Base-by-base conservation (phyloP, 1,140 invertebrate species). In the Dolichoris vasculosae region DNA sequence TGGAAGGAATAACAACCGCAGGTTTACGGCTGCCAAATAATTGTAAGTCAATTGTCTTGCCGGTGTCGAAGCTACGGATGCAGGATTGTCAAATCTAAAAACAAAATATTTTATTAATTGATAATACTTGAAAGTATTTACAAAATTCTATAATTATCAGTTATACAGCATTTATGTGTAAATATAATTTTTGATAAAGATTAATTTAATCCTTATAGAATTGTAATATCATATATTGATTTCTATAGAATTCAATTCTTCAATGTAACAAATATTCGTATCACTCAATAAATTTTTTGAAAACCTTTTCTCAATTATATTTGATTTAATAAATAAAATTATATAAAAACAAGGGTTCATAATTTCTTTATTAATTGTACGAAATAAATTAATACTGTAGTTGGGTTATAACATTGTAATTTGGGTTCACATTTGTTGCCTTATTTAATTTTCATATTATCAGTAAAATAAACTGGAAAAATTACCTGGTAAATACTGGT, bases 81-180 rank as follows among this genome's bases (percentile, higher is more conserved):
- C 97, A 20, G 98, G 98, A 95, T 98, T 98, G 95, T 98, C 97
- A 93, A 98, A 98, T 92, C 96, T 97, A 91, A 76, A 92, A 92
- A 23, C 20, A 46, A 69, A 59, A 20, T n/a, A 35, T 51, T 20
- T 23, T 13, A 75, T 26, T 15, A 23, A n/a, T n/a, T 2, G 67
- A 11, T 38, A 35, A 11, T 32, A 17, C 0, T 32, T 40, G 35
- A n/a, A 35, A 38, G 32, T 13, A 9, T 32, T 63, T 8, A 26
- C 26, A 23, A 30, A 63, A 11, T 11, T n/a, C n/a, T n/a, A 26
- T 7, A n/a, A 51, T 51, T 17, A 46, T 6, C 6, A 46, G 6
- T 46, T 46, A 13, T 46, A 13, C 43, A 46, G 13, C 13, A 46
- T 7, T 13, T 7, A 46, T 13, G 43, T 46, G 43, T n/a, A n/a